phyloP scores from a whole-genome alignment of 2,888 invertebrate species.

The Caenorhabditis imperialis region DNA sequence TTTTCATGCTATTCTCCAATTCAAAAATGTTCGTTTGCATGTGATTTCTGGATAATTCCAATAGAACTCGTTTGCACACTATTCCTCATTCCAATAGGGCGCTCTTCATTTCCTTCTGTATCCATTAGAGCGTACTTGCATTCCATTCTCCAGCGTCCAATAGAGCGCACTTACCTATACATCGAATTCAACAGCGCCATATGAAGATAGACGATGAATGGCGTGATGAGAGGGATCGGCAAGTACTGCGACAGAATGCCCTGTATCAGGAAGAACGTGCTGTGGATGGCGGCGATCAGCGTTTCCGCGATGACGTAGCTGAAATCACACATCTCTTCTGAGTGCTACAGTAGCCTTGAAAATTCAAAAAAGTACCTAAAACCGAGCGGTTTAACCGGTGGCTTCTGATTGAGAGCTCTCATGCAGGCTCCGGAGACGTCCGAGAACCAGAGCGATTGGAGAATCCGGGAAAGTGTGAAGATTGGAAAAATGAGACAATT shows the following conservation, averaged over 20 bases:
- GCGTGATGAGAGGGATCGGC: slow-evolving; percentile 66
- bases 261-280: slow-evolving; percentile 71
- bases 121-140: too few species aligned
- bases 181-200: slow-evolving; percentile 71
- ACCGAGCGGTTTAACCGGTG: slow-evolving; percentile 37
- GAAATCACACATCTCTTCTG: slow-evolving; percentile 11
- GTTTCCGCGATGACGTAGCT: slow-evolving; percentile 52
- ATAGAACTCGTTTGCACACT: too few species aligned
- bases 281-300: slow-evolving; percentile 67
- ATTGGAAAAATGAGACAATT: slow-evolving; percentile 45
- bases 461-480: slow-evolving; percentile 59
- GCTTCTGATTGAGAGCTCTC: slow-evolving; percentile 51
- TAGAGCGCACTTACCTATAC: slow-evolving; percentile 61
- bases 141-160: too few species aligned
- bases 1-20: too few species aligned
- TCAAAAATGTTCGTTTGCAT: too few species aligned
- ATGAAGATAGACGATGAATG: slow-evolving; percentile 62
- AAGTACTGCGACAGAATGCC: slow-evolving; percentile 60
- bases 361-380: slow-evolving; percentile 28
- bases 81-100: too few species aligned
- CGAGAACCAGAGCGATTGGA: slow-evolving; percentile 72
- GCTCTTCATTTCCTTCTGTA: too few species aligned
- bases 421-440: slow-evolving; percentile 70
- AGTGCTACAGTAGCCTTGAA: too few species aligned
- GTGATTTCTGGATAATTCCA: too few species aligned